Evolutionary conservation across 2,113 vertebrate species (phyloP), one percentile per base, ranked within the genome.

Genomic region (Mormoops blainvillei): DNA sequence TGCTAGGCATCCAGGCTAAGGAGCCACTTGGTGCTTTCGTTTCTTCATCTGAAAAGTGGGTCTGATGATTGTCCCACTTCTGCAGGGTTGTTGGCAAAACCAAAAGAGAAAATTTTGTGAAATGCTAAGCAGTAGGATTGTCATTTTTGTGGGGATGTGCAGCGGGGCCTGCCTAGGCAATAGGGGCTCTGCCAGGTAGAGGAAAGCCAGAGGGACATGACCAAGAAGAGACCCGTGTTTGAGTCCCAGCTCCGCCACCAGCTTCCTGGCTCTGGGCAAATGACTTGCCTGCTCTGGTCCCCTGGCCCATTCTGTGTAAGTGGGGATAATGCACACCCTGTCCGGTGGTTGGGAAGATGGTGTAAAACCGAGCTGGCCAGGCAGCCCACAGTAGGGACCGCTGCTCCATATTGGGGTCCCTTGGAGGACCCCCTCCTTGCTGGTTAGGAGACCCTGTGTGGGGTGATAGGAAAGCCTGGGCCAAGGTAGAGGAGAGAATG

Each of bases 31-130:
- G 50, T 83, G 63, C 70, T 78, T 80, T 14, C 9, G 48, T 93
- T 95, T 95, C 54, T 82, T 88, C 65, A 26, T 87, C 71, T 73
- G 58, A 80, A 92, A 89, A 76, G 54, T 80, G 45, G 78, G 52
- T 48, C 82, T 87, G n/a, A 43, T 18, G 68, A 36, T 38, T 1
- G 5, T 56, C 24, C 11, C 26, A 56, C 7, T 3, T 38, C 50
- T 68, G 22, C 33, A 9, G 61, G 26, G 19, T n/a, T 78, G 70
- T 2, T 48, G 90, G 58, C 70, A 12, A 84, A 89, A 38, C 48
- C 5, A 10, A 36, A 58, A 43, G 41, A 48, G 45, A 24, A 54
- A 74, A 58, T 36, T 14, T 1, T 1, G 20, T 38, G 76, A 90
- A 63, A 45, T 24, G 38, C 20, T n/a, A n/a, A 13, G 26, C 15